Base-by-base conservation (phyloP, 1,140 invertebrate genomes). In the Sinella curviseta region DNA sequence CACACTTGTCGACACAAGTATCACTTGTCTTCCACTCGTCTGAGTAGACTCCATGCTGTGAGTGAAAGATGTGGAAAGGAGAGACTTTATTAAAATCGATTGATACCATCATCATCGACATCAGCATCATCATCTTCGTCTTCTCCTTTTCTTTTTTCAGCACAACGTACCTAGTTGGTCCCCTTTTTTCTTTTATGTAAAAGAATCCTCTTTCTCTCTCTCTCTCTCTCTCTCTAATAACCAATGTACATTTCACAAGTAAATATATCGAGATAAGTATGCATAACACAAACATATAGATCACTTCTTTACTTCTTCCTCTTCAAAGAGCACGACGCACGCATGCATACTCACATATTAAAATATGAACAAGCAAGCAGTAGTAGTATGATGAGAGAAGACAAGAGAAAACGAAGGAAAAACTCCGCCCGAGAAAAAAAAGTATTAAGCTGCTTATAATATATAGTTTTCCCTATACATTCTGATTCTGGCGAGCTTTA, bases 61-160 rank as follows among this genome's bases (percentile, higher is more conserved):
- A 70, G 65, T 70, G 65, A 31, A 70, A 70, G 65, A 70, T 70
- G 65, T 70, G 65, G 65, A 70, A 33, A 70, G 65, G 30, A 70
- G 65, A 70, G 65, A 70, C 65, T 70, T 70, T 70, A 70, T 70
- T 70, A 70, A 70, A 70, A 70, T 70, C 65, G 65, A 70, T 70
- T 70, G 65, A 70, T 70, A 70, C 65, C 65, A 70, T 70, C 65
- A 33, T 70, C 65, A 24, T 70, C 65, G 31, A 31, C 65, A 70
- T 70, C 31, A 31, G 12, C 31, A 31, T 70, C 65, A 30, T 70
- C 65, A 30, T 70, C 65, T 30, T n/a, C n/a, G n/a, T n/a, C n/a
- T n/a, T n/a, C n/a, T n/a, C n/a, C n/a, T 24, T 26, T 60, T 60
- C n/a, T 60, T n/a, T n/a, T n/a, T 60, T 24, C 4, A 8, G 39